Evolutionary conservation across 2,888 invertebrate species (phyloP).

Genomic region (Diarsia dahlii): DNA sequence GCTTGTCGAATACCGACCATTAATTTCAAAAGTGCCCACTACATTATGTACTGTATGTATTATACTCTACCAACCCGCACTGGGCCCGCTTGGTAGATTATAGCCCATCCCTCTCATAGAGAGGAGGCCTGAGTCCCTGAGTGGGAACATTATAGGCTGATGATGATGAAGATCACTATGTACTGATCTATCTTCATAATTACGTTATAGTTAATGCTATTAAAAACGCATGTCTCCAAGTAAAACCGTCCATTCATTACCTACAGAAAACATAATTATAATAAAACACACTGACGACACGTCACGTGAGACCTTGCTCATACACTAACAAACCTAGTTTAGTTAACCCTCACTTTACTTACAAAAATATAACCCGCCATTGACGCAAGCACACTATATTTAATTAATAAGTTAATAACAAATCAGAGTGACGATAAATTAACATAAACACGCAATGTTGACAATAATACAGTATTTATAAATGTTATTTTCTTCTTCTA

Average conservation of each 20-base stretch:
- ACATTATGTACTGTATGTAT: not conserved
- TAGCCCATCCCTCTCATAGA: no score
- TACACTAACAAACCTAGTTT: constrained; percentile 46
- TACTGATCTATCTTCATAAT: not conserved
- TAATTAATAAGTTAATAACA: constrained; percentile 53
- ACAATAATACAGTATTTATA: constrained; percentile 48
- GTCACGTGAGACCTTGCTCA: constrained; percentile 13
- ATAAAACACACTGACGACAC: constrained; percentile 6
- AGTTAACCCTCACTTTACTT: constrained; percentile 41
- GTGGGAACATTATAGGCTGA: no score
- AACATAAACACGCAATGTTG: constrained; percentile 52
- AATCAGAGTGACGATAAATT: constrained; percentile 35
- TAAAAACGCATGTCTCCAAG: not conserved
- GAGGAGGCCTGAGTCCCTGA: no score
- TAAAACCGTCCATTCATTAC: not conserved
- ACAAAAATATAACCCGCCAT: constrained; percentile 39
- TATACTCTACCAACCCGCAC: no score
- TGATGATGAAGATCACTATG: no score
- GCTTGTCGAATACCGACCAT: not conserved
- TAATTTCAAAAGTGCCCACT: not conserved
- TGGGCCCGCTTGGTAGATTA: no score
- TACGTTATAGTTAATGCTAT: not conserved
- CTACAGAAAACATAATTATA: not conserved
- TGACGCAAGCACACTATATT: constrained; percentile 51
- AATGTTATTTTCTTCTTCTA: constrained; percentile 45